Evolutionary conservation across 2,113 vertebrate species (phyloP).

Genomic region (Verasper variegatus): DNA sequence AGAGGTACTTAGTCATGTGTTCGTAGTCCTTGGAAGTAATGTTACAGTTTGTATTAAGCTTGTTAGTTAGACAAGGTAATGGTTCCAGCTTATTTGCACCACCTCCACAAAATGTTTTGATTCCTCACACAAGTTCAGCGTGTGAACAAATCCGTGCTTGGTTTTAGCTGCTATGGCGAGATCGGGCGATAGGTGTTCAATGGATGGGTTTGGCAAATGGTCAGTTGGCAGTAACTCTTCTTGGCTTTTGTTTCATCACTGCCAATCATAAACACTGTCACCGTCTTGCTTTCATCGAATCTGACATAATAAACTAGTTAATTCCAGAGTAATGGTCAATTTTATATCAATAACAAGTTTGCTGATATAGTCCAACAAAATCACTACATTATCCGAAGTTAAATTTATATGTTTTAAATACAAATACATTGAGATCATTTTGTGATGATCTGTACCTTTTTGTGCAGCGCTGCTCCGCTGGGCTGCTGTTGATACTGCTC

Average conservation of each 20-base stretch:
- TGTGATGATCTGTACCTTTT: conserved; percentile 27
- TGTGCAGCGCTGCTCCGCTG: conserved; percentile 12
- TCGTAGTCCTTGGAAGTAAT: no score
- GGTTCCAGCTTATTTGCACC: no score
- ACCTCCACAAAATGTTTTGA: no score
- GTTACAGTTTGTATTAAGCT: no score
- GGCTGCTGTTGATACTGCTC: conserved; percentile 9
- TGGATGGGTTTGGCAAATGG: not conserved
- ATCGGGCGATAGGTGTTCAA: not conserved
- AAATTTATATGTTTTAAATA: not conserved
- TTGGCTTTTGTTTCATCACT: not conserved
- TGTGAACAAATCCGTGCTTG: not conserved
- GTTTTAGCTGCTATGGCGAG: not conserved
- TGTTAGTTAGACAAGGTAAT: no score
- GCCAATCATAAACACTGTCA: not conserved
- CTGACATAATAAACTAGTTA: no score
- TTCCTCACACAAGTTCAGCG: no score
- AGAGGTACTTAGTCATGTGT: no score
- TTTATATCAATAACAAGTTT: not conserved
- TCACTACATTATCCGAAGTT: not conserved
- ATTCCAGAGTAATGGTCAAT: not conserved
- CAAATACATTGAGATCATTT: not conserved
- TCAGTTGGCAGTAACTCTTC: not conserved
- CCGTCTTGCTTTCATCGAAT: no score
- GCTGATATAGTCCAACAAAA: not conserved